These are phyloP conservation scores for Mastomys natalensis DNA, from an alignment of 2,113 vertebrate species.

Conservation along the genomic window DNA sequence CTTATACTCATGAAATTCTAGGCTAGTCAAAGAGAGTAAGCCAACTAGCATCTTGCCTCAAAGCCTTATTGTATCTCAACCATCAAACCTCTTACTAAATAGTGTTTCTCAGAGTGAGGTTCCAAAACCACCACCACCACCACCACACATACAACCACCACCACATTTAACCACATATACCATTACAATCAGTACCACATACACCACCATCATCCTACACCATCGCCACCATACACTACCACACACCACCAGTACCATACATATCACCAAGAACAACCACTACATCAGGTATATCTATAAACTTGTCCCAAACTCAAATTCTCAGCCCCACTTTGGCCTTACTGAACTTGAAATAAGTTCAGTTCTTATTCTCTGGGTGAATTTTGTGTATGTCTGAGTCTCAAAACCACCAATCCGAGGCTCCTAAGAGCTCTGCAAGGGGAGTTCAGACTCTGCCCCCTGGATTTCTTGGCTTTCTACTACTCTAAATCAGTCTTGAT, in stretches of 20 bases:
- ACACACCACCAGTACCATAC: neutral
- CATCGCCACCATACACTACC: neutral
- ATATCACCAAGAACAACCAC: neutral
- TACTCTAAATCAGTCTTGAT: slow-evolving; percentile 18
- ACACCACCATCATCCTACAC: neutral
- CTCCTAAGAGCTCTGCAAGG: slow-evolving; percentile 6
- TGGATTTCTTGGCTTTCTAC: neutral
- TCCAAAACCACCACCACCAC: neutral
- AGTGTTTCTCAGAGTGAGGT: neutral
- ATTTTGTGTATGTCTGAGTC: neutral
- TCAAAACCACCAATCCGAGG: neutral
- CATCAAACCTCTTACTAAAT: slow-evolving; percentile 49
- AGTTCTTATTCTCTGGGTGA: neutral
- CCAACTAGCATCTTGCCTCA: slow-evolving; percentile 67
- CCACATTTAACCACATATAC: neutral
- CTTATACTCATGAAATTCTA: slow-evolving; percentile 66
- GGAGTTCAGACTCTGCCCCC: neutral
- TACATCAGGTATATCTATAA: neutral
- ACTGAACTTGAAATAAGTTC: slow-evolving; percentile 7
- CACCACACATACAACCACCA: neutral
- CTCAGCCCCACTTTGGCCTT: neutral
- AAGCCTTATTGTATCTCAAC: slow-evolving; percentile 58
- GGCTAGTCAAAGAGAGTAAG: slow-evolving; percentile 7
- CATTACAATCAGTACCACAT: neutral
- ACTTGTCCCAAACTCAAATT: slow-evolving; percentile 37